A percentile compares a stretch with the other conserved stretches of the same genome.
Evolutionary conservation across 2,888 invertebrate species (phyloP).

Genomic region (Clitarchus hookeri): DNA sequence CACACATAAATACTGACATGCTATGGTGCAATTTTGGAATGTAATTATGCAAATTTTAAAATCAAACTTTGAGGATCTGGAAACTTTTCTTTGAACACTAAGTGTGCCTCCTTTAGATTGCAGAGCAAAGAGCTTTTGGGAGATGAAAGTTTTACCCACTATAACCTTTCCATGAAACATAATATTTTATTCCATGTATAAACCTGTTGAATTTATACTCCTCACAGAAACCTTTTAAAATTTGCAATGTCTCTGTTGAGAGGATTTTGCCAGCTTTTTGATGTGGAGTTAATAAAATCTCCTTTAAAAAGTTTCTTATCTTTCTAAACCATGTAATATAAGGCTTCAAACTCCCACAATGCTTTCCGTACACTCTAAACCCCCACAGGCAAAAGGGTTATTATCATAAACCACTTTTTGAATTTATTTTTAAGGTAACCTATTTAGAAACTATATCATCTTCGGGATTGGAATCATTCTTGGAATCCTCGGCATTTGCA

Average conservation of each 20-base stretch:
- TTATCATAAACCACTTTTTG: neutral
- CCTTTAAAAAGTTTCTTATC: neutral
- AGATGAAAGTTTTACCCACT: neutral
- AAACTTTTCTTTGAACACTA: slow-evolving; percentile 4
- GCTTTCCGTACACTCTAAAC: neutral
- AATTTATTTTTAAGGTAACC: neutral
- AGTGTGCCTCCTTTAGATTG: neutral
- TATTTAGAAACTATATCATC: neutral
- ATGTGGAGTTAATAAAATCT: slow-evolving; percentile 7
- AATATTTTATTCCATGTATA: neutral
- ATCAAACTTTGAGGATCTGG: neutral
- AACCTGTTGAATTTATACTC: neutral
- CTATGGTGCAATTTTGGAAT: neutral
- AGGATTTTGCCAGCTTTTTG: neutral
- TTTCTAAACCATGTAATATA: neutral
- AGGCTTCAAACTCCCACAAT: neutral
- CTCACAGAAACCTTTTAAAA: neutral
- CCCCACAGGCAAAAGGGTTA: neutral
- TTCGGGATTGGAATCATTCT: neutral
- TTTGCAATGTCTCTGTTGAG: neutral
- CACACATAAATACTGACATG: neutral
- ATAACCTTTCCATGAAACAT: neutral
- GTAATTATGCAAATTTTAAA: slow-evolving; percentile 17
- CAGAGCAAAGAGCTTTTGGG: neutral
- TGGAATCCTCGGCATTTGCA: neutral